Evolutionary conservation across 2,113 vertebrate genomes (phyloP).

Genomic region (Smithornis capensis): DNA sequence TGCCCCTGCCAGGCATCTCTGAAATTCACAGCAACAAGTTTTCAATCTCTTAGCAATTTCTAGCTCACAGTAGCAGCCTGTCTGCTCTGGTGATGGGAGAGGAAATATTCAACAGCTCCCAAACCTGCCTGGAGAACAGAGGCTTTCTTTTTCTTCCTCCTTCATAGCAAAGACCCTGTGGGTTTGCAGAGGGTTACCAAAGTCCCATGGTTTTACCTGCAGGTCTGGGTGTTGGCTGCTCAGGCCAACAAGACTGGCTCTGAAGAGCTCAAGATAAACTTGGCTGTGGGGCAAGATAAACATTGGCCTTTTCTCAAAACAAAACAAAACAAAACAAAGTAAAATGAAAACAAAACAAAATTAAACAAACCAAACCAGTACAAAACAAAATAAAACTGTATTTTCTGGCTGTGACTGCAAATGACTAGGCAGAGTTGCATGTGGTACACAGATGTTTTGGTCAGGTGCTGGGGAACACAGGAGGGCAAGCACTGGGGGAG

Average conservation of each 20-base stretch:
- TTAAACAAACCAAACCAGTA: background rate
- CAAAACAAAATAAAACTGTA: background rate
- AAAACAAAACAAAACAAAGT: background rate
- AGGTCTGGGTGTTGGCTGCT: background rate
- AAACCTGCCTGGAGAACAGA: background rate
- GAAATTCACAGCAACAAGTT: constrained; percentile 56
- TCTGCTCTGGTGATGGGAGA: background rate
- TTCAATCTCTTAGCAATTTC: constrained; percentile 33
- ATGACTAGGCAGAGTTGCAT: background rate
- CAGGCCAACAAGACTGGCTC: background rate
- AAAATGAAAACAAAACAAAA: too few relatives aligned
- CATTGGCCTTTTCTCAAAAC: background rate
- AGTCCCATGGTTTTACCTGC: background rate
- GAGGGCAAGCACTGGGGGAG: background rate
- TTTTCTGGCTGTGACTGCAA: background rate
- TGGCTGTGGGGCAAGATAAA: background rate
- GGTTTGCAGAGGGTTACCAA: background rate
- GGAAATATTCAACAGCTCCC: background rate
- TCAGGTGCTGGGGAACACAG: background rate
- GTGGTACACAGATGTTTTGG: background rate
- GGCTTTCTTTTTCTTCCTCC: background rate
- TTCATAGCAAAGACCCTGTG: background rate
- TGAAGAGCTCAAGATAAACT: background rate
- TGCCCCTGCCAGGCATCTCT: constrained; percentile 45
- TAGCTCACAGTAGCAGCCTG: background rate